Evolutionary conservation across 2,888 invertebrate species (phyloP), one percentile per base, ranked within the genome.

Genomic region (Fissipunctia ypsillon): DNA sequence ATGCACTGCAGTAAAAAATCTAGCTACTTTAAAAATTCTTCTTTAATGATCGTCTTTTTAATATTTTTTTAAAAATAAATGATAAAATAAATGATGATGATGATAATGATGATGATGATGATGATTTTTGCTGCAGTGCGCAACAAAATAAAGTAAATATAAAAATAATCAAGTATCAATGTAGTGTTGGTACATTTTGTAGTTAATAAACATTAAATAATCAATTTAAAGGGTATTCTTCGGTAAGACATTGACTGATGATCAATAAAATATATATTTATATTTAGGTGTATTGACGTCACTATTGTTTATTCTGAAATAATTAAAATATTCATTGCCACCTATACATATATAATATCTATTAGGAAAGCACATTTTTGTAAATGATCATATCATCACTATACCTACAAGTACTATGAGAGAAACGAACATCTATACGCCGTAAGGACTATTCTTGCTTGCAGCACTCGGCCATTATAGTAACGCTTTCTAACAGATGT

Each of bases 181-280:
- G 16, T 57, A 67, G 25, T 45, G 22, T 52, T 35, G 28, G 14
- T 50, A 45, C 3, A 25, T 48, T 63, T 54, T 60, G 28, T 76
- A 81, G 16, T 43, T 35, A 41, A 25, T 77, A 43, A 28, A 54
- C 16, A 64, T 48, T 38, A 28, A 31, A 68, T 45, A 59, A 78
- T 56, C 45, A 38, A 52, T 56, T 25, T 54, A 45, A 61, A 59
- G 64, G 54, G 48, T 78, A 43, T 56, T 56, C n/a, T 65, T 78
- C 10, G 28, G 61, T 64, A 52, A 56, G 54, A 61, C n/a, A 43
- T 76, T 54, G 82, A 81, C 77, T 77, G 77, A 66, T 76, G 77
- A 54, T 81, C 35, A 75, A 60, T 75, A 64, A 48, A 28, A 73
- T 59, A 45, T n/a, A n/a, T n/a, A n/a, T n/a, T n/a, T 35, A 52